Percentiles rank a stretch among this genome's conserved stretches.
Conservation (phyloP, 2,888 invertebrate genomes). For the Ormyrus labotus region DNA sequence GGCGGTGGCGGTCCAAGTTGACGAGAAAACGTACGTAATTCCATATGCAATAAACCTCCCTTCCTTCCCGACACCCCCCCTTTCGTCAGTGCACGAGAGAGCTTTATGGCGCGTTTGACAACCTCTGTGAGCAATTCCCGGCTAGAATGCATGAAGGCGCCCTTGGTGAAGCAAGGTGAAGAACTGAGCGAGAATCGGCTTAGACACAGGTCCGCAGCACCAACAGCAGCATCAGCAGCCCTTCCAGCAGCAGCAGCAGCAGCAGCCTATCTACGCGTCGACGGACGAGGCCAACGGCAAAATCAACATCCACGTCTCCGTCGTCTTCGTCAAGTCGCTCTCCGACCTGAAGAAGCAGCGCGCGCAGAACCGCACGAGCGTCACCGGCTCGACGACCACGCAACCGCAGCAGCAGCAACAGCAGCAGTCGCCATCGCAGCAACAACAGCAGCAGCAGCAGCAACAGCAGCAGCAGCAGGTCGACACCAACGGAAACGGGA, state of each 20-base stretch:
- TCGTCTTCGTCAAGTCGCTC: conserved; percentile 89
- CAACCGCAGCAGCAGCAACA: conserved; percentile 74
- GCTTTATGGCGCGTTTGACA: no score
- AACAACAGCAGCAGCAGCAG: conserved; percentile 76
- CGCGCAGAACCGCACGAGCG: conserved; percentile 84
- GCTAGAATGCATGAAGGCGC: no score
- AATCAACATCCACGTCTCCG: conserved; percentile 91
- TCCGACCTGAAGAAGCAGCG: conserved; percentile 96
- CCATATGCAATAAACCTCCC: no score
- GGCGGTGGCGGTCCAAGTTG: conserved; percentile 41
- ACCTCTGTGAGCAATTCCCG: no score
- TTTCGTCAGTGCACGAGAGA: conserved; percentile 3
- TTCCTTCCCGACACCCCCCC: no score
- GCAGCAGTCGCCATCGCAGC: conserved; percentile 62
- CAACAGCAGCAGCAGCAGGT: conserved; percentile 74
- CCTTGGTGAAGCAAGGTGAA: no score
- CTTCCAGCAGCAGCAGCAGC: conserved; percentile 21
- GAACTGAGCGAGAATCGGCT: no score
- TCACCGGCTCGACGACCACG: not conserved
- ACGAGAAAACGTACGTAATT: not conserved
- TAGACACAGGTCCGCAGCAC: conserved; percentile 43
- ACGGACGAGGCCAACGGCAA: conserved; percentile 85
- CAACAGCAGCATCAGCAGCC: conserved; percentile 2
- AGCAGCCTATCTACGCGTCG: conserved; percentile 44
- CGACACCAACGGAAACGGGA: conserved; percentile 70